A percentile compares a stretch with the other conserved stretches of the same genome.
These are phyloP conservation scores for Strix uralensis DNA, from an alignment of 2,113 vertebrate genomes.

Conservation along the genomic window DNA sequence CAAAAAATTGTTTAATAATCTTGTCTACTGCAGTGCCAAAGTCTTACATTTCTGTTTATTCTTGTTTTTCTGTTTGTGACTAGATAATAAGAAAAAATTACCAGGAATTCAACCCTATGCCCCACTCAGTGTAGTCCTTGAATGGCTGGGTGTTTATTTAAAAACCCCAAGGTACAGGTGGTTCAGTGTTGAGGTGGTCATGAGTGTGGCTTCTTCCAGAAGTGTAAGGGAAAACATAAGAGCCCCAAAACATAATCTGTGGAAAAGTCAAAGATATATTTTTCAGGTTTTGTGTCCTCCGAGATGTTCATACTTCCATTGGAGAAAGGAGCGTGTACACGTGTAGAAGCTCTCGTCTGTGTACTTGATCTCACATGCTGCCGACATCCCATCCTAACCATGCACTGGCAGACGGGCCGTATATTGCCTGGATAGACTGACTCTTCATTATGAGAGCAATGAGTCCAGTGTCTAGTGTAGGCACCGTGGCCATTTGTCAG, in stretches of 20 bases:
- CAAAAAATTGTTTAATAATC: background rate
- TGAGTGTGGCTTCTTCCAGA: background rate
- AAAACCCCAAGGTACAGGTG: background rate
- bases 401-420: background rate
- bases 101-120: background rate
- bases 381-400: accelerated
- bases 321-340: background rate
- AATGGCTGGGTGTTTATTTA: background rate
- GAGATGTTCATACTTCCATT: background rate
- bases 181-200: background rate
- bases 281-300: background rate
- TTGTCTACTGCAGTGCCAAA: background rate
- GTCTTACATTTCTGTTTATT: constrained; percentile 28
- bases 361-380: accelerated
- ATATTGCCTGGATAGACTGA: background rate
- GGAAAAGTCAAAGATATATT: accelerated
- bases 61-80: constrained; percentile 12
- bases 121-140: background rate
- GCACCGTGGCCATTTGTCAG: background rate
- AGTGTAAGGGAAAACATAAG: background rate
- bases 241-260: background rate
- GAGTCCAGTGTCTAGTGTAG: background rate
- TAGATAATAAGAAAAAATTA: background rate
- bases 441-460: background rate
- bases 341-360: background rate